Percentiles rank a stretch among this genome's conserved stretches.
These are phyloP conservation scores for Nephila pilipes DNA, from an alignment of 1,140 invertebrate species.

Conservation along the genomic window DNA sequence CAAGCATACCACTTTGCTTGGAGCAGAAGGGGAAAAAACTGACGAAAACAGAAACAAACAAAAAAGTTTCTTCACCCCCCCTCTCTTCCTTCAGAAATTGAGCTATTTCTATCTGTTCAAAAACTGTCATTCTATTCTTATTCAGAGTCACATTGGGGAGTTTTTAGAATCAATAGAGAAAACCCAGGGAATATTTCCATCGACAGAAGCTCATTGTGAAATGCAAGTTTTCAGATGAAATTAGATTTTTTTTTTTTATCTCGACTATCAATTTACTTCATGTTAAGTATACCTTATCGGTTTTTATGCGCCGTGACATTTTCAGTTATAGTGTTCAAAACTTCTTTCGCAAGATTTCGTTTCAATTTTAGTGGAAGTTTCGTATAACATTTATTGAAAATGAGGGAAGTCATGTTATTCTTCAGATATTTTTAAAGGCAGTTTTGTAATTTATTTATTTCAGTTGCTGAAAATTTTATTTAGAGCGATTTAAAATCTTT, in stretches of 20 bases:
- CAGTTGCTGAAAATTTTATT: too few relatives aligned
- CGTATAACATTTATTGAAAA: neutral
- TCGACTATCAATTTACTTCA: neutral
- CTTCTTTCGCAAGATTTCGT: too few relatives aligned
- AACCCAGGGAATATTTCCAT: neutral
- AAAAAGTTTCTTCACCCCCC: neutral
- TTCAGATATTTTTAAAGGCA: neutral
- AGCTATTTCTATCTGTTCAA: neutral
- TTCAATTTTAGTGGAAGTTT: too few relatives aligned
- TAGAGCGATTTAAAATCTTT: too few relatives aligned
- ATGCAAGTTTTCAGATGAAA: neutral
- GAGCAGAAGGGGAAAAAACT: neutral
- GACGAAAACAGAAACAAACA: neutral
- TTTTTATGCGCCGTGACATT: neutral
- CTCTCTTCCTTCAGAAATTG: neutral
- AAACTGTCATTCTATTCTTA: slow-evolving; percentile 13
- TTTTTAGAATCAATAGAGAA: slow-evolving; percentile 14
- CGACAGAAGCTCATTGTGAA: neutral
- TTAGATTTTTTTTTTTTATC: neutral
- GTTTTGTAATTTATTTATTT: too few relatives aligned
- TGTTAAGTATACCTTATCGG: neutral
- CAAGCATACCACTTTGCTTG: neutral
- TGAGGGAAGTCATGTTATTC: neutral
- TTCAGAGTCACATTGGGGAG: neutral
- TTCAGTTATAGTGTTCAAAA: too few relatives aligned